phyloP scores from a whole-genome alignment of 2,888 invertebrate genomes.

The Mythimna vitellina region DNA sequence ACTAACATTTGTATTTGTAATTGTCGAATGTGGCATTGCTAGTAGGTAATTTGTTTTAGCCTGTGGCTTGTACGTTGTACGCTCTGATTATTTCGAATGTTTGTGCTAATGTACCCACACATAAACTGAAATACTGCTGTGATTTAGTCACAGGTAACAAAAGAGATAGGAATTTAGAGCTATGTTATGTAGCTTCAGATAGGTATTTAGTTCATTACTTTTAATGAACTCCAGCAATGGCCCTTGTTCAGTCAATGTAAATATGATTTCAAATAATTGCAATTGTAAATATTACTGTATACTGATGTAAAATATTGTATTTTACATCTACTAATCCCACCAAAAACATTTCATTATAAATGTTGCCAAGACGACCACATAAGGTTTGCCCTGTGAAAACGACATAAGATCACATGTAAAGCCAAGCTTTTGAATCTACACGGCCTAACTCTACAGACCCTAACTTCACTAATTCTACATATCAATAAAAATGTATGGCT shows the following conservation, averaged over 20 bases:
- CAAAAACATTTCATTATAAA: too few relatives aligned
- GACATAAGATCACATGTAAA: too few relatives aligned
- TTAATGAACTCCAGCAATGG: background rate
- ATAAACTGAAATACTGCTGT: background rate
- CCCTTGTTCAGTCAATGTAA: background rate
- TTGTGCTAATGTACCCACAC: background rate
- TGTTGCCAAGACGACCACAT: too few relatives aligned
- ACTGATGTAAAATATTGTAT: too few relatives aligned
- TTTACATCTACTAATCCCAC: too few relatives aligned
- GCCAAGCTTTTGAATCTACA: too few relatives aligned
- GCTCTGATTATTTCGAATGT: conserved; percentile 22
- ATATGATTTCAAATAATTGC: too few relatives aligned
- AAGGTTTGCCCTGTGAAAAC: too few relatives aligned
- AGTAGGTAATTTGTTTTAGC: conserved; percentile 12
- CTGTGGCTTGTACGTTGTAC: background rate
- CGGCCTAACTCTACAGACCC: too few relatives aligned
- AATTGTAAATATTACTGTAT: too few relatives aligned
- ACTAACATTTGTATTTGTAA: background rate
- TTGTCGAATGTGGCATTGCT: background rate
- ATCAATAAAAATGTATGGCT: too few relatives aligned
- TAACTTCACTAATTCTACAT: too few relatives aligned
- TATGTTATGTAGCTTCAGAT: background rate
- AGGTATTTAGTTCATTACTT: background rate
- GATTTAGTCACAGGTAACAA: background rate
- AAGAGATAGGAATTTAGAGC: background rate